Conservation (phyloP, 1,140 invertebrate genomes). For the Lordiphosa stackelbergi region DNA sequence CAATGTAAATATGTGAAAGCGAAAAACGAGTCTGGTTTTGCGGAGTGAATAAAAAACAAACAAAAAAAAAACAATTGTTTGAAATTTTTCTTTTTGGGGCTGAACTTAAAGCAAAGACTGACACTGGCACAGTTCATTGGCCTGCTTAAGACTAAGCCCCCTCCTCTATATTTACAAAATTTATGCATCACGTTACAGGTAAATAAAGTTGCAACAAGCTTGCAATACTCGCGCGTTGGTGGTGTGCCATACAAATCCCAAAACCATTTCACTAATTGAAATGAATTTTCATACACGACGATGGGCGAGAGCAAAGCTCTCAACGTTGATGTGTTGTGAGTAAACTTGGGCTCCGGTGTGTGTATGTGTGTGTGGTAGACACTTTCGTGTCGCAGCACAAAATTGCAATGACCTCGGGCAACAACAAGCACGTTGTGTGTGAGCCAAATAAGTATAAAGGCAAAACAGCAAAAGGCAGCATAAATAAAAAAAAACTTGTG, state of each 20-base stretch:
- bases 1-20: constrained; percentile 30
- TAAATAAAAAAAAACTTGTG: constrained; percentile 10
- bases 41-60: too few species aligned
- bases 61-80: not conserved
- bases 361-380: constrained; percentile 34
- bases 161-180: constrained; percentile 57
- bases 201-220: constrained; percentile 68
- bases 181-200: constrained; percentile 62
- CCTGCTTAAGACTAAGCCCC: constrained; percentile 31
- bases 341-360: constrained; percentile 24
- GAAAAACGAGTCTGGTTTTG: constrained; percentile 6
- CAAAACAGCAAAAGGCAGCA: constrained; percentile 21
- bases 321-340: constrained; percentile 11
- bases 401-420: constrained; percentile 66
- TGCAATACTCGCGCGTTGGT: constrained; percentile 42
- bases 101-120: too few species aligned
- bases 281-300: constrained; percentile 68
- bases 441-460: constrained; percentile 29
- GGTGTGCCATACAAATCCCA: constrained; percentile 67
- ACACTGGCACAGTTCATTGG: constrained; percentile 44
- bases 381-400: constrained; percentile 55
- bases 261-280: constrained; percentile 76
- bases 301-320: constrained; percentile 10
- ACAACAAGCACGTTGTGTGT: constrained; percentile 32
- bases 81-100: not conserved